Conservation (phyloP, 1,140 invertebrate species). For the Zaprionus capensis region DNA sequence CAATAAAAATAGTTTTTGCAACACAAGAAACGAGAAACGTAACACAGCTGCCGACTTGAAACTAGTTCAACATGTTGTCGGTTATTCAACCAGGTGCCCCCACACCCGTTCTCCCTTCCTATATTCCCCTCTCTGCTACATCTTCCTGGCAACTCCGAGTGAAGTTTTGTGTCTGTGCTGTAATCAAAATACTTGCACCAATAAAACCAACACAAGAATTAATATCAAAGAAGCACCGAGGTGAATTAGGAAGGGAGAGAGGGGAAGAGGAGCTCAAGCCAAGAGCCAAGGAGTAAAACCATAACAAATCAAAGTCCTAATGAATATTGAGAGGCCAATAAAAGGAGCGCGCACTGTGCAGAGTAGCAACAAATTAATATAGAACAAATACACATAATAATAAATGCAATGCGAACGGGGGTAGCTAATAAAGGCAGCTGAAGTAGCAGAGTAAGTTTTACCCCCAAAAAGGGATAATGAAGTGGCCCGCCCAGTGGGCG, state of each 20-base stretch:
- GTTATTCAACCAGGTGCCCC: conserved; percentile 11
- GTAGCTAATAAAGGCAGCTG: conserved; percentile 44
- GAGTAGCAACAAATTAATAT: conserved; percentile 77
- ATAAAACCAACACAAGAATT: conserved; percentile 76
- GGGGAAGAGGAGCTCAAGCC: not conserved
- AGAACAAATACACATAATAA: conserved; percentile 77
- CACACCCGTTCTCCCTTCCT: not conserved
- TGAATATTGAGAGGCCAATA: conserved; percentile 80
- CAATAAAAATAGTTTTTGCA: conserved; percentile 42
- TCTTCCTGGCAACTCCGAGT: conserved; percentile 6
- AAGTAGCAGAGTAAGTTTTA: conserved; percentile 56
- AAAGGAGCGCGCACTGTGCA: conserved; percentile 56
- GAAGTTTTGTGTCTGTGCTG: conserved; percentile 33
- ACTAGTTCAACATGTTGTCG: conserved; percentile 77
- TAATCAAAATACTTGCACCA: conserved; percentile 74
- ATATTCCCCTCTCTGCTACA: not conserved
- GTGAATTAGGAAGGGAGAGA: not conserved
- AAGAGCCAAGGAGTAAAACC: conserved; percentile 59
- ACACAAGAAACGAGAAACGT: conserved; percentile 48
- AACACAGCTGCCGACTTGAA: conserved; percentile 64
- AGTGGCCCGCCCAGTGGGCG: conserved; percentile 39
- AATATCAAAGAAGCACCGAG: conserved; percentile 47
- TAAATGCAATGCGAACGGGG: conserved; percentile 58
- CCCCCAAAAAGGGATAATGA: conserved; percentile 65
- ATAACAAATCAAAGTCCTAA: conserved; percentile 81